Base-by-base conservation (phyloP, 2,113 vertebrate species). In the Lagopus leucura region DNA sequence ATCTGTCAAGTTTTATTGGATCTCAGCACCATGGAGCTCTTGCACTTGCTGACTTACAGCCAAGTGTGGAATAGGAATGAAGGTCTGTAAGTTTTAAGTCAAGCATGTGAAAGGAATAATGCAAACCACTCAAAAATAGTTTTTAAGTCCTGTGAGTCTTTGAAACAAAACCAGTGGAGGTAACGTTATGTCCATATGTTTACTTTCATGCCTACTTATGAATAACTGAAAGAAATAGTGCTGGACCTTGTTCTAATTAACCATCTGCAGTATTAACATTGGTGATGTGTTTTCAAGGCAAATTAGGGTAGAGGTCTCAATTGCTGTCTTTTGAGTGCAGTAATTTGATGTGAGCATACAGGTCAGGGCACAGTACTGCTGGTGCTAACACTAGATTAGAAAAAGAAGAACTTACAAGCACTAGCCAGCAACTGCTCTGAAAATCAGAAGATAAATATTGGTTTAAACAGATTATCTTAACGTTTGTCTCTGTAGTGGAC, bases 401-500 rank as follows among this genome's bases (percentile, higher is more conserved):
- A 65, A 50, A 52, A 25, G 58, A 54, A 14, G 52, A 77, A 77
- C 11, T 24, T 78, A 16, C 9, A 18, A 69, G 34, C 32, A 34
- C 43, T 34, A 48, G 54, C n/a, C 47, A 63, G 20, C 11, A 36
- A 16, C 24, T 57, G 47, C 36, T 70, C 45, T 55, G 45, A 48
- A 71, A 78, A 55, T 25, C 6, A 5, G 36, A 50, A 78, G 13
- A 32, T 38, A 25, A 48, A 28, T 55, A 30, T 52, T 28, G 50
- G 11, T 30, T 66, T 22, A 34, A n/a, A 30, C 24, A n/a, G 47
- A n/a, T 16, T 22, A 48, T 15, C 9, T 38, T 42, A 60, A 32
- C 1, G 5, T 21, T 40, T 25, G n/a, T 83, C 18, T 58, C 74
- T 2, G 1, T 14, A 52, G 8, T 7, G 11, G 9, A 18, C 1